These are phyloP conservation scores for Tetramorium bicarinatum DNA, from an alignment of 2,888 invertebrate species.

Conservation along the genomic window DNA sequence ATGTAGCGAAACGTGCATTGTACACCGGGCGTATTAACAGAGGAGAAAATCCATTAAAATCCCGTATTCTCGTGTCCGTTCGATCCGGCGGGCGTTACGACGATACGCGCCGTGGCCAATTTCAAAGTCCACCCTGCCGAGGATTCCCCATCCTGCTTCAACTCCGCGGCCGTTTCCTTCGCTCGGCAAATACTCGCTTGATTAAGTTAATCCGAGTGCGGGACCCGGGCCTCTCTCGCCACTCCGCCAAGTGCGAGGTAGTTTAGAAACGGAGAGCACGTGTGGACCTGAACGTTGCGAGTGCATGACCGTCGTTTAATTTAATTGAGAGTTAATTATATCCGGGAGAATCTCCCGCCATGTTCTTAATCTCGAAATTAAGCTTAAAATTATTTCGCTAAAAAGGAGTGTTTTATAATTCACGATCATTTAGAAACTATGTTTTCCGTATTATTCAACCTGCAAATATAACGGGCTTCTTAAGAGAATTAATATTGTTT, in stretches of 20 bases:
- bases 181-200: slow-evolving; percentile 57
- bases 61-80: slow-evolving; percentile 53
- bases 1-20: background rate
- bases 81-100: slow-evolving; percentile 5
- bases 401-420: background rate
- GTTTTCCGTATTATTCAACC: background rate
- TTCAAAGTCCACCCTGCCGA: background rate
- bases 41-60: slow-evolving; percentile 61
- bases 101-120: slow-evolving; percentile 57
- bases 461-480: background rate
- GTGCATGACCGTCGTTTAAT: slow-evolving; percentile 32
- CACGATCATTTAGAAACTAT: background rate
- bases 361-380: slow-evolving; percentile 13
- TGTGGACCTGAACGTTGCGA: slow-evolving; percentile 3
- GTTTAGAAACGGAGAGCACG: slow-evolving; percentile 24
- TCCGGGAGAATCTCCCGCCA: background rate
- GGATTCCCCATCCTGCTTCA: slow-evolving; percentile 29
- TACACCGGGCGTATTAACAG: slow-evolving; percentile 17
- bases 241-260: slow-evolving; percentile 11
- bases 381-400: background rate
- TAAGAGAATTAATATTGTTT: background rate
- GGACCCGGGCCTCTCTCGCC: background rate
- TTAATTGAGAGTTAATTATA: slow-evolving; percentile 39
- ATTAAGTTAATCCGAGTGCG: slow-evolving; percentile 61
- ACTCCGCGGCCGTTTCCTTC: slow-evolving; percentile 53